Conservation (phyloP, 2,888 invertebrate species). For the Agapetus fuscipes region DNA sequence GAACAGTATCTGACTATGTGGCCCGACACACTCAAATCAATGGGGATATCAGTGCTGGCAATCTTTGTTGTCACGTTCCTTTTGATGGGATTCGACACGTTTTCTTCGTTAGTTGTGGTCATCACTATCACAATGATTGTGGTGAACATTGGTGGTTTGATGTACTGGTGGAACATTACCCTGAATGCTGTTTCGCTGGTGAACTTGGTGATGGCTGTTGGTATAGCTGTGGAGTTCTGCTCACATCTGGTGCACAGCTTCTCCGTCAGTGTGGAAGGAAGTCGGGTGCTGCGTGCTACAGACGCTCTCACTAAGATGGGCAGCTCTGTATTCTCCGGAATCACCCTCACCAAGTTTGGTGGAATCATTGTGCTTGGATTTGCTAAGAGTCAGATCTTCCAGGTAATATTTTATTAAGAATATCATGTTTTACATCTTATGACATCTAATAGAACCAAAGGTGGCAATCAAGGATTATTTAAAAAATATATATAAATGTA, state of each 20-base stretch:
- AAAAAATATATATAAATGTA: no score
- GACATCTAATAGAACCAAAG: no score
- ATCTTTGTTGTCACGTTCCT: conserved; percentile 91
- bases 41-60: conserved; percentile 82
- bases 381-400: conserved; percentile 96
- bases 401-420: no score
- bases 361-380: conserved; percentile 95
- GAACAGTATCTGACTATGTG: conserved; percentile 98
- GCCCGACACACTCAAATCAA: conserved; percentile 77
- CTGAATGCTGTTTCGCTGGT: conserved; percentile 96
- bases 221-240: conserved; percentile 97
- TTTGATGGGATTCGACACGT: conserved; percentile 88
- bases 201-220: conserved; percentile 95
- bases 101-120: conserved; percentile 80
- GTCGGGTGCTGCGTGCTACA: conserved; percentile 66
- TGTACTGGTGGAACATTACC: conserved; percentile 95
- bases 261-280: conserved; percentile 63
- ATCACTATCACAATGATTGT: conserved; percentile 92
- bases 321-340: conserved; percentile 92
- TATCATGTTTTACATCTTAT: no score
- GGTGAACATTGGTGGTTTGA: conserved; percentile 84
- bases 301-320: conserved; percentile 87
- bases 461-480: no score
- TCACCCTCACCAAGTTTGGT: conserved; percentile 95
- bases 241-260: conserved; percentile 94